phyloP scores from a whole-genome alignment of 2,113 vertebrate genomes.

The Tragelaphus scriptus region DNA sequence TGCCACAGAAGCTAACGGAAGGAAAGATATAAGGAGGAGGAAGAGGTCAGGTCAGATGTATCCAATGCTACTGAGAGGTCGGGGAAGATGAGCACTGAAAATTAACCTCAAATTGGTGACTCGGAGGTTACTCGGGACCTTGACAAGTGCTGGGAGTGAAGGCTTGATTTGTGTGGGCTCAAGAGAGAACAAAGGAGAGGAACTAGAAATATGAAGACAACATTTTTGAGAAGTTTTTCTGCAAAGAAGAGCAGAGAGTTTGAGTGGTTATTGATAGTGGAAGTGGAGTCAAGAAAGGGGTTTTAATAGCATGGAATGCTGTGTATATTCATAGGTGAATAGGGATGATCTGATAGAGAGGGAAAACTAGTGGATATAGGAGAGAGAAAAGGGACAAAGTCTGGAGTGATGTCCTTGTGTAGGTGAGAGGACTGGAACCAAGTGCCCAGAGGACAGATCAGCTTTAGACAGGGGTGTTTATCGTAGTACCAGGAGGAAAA shows the following conservation, averaged over 20 bases:
- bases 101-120: not conserved
- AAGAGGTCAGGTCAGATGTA: not conserved
- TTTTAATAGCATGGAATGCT: not conserved
- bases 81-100: not conserved
- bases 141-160: not conserved
- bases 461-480: not conserved
- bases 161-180: not conserved
- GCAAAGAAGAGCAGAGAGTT: not conserved
- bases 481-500: conserved; percentile 9
- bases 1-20: not conserved
- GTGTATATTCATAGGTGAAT: not conserved
- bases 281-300: not conserved
- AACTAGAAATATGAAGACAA: not conserved
- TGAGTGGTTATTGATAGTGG: not conserved
- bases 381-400: not conserved
- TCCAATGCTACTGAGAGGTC: not conserved
- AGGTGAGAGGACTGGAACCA: not conserved
- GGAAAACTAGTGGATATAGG: not conserved
- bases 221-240: conserved; percentile 18
- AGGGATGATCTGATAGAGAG: not conserved
- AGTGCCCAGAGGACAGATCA: not conserved
- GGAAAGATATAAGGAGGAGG: not conserved
- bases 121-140: not conserved
- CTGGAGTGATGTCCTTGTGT: not conserved
- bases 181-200: not conserved